Evolutionary conservation across 2,888 invertebrate genomes (phyloP), one percentile per base, ranked within the genome.

Genomic region (Oscheius sp.): DNA sequence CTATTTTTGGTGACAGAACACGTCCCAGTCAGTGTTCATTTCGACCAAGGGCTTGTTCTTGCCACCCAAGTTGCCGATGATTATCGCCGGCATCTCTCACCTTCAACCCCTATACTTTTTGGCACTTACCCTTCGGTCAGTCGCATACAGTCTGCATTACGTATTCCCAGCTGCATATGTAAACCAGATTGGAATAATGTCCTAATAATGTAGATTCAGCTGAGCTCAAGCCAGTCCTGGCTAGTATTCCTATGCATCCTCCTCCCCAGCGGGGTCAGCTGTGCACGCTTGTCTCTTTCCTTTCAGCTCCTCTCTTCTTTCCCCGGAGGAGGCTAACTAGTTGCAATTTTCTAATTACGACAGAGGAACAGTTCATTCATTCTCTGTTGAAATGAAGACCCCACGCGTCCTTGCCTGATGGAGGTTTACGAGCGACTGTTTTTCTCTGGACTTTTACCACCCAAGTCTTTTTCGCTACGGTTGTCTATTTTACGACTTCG

Each of bases 41-140:
- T 18, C 49, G 13, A 49, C 49, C 58, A 35, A 45, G 41, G 63
- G 43, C 25, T 52, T 49, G 49, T 46, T 66, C 66, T 66, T 66
- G 66, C 66, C 66, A 66, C 66, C 66, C 66, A 66, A 18, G 21
- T 27, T 52, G 66, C 35, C n/a, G 66, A 66, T 66, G 46, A 52
- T 52, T 66, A 66, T 66, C 66, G 46, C 23, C 13, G 35, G 49
- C 55, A 55, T 21, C 45, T 21, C 43, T 61, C 61, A 18, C 61
- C 35, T 66, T 35, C 49, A 49, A 29, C 66, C 52, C 27, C 49
- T 49, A 66, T n/a, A 35, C 35, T 35, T 35, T 35, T 35, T 35
- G 35, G 35, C 35, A 35, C 35, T 9, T 35, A 35, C 35, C 35
- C 35, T 9, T 35, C 35, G 3, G 3, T 9, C 35, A 9, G 9